Percentiles rank a stretch among this genome's conserved stretches.
Conservation (phyloP, 2,113 vertebrate genomes). For the Microcebus tavaratra region DNA sequence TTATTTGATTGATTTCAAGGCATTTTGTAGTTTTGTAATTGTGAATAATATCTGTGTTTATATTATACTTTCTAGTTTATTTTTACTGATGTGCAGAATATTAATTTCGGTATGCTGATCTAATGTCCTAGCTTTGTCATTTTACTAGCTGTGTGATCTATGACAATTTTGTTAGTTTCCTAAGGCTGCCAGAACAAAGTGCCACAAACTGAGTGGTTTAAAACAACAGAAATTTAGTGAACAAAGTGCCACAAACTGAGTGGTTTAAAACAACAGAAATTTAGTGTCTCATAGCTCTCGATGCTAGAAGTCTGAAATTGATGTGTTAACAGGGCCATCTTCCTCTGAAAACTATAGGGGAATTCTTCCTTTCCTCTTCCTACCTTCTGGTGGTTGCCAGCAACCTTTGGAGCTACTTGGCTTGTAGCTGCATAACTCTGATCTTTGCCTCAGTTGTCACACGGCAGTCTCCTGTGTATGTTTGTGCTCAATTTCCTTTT, state of each 20-base stretch:
- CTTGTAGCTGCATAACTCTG: background rate
- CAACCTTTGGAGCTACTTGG: background rate
- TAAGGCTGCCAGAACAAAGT: background rate
- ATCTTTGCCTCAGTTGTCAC: background rate
- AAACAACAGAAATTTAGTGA: background rate
- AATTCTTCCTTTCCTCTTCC: background rate
- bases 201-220: background rate
- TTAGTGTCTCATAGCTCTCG: background rate
- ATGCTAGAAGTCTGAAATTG: background rate
- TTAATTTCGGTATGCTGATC: background rate
- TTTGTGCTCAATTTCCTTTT: background rate
- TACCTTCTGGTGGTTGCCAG: background rate
- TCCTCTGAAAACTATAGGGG: background rate
- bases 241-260: background rate
- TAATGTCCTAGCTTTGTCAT: background rate
- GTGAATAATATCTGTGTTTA: background rate
- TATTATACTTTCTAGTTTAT: background rate
- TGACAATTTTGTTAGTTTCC: background rate
- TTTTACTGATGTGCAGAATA: background rate
- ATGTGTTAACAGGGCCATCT: background rate
- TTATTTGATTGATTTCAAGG: conserved; percentile 10
- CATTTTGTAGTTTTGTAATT: background rate
- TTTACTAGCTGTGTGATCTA: background rate
- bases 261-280: background rate
- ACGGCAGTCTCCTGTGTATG: background rate